A percentile compares a stretch with the other conserved stretches of the same genome.
These are phyloP conservation scores for Coelopa pilipes DNA, from an alignment of 2,888 invertebrate species.

Conservation along the genomic window DNA sequence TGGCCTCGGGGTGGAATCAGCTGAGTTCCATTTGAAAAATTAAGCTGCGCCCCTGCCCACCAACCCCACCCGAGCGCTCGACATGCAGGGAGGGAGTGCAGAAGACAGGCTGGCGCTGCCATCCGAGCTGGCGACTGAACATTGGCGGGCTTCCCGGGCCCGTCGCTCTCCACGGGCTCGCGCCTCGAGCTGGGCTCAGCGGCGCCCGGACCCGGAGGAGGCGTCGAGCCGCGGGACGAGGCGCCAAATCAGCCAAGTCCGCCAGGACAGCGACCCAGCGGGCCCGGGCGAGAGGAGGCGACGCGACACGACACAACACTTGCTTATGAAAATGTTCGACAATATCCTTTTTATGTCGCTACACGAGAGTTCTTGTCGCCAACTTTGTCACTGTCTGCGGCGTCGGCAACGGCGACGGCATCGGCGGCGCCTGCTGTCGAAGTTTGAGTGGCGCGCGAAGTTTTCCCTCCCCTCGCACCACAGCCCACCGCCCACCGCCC, in stretches of 20 bases:
- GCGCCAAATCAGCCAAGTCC: conserved; percentile 10
- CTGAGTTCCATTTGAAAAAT: conserved; percentile 38
- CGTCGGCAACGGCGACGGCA: too few species aligned
- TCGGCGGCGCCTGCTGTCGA: conserved; percentile 20
- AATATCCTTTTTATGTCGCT: conserved; percentile 65
- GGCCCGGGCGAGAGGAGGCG: conserved; percentile 15
- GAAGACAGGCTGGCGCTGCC: too few species aligned
- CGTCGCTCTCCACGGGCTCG: too few species aligned
- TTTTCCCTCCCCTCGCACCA: not conserved
- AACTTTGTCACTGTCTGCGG: conserved; percentile 57
- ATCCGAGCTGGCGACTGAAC: too few species aligned
- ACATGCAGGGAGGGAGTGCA: too few species aligned
- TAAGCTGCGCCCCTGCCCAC: conserved; percentile 14
- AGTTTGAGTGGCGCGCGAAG: not conserved
- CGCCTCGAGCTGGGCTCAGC: too few species aligned
- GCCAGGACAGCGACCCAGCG: conserved; percentile 14
- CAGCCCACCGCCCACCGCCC: not conserved
- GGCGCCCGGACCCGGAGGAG: too few species aligned
- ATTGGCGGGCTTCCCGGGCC: too few species aligned
- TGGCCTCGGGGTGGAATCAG: conserved; percentile 14
- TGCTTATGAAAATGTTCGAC: conserved; percentile 62
- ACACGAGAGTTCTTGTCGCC: conserved; percentile 63
- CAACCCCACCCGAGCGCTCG: too few species aligned
- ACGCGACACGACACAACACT: conserved; percentile 47
- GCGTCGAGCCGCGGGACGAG: too few species aligned